A percentile compares a stretch with the other conserved stretches of the same genome.
These are phyloP conservation scores for Platycercus adscitus DNA, from an alignment of 2,113 vertebrate genomes.

Conservation along the genomic window DNA sequence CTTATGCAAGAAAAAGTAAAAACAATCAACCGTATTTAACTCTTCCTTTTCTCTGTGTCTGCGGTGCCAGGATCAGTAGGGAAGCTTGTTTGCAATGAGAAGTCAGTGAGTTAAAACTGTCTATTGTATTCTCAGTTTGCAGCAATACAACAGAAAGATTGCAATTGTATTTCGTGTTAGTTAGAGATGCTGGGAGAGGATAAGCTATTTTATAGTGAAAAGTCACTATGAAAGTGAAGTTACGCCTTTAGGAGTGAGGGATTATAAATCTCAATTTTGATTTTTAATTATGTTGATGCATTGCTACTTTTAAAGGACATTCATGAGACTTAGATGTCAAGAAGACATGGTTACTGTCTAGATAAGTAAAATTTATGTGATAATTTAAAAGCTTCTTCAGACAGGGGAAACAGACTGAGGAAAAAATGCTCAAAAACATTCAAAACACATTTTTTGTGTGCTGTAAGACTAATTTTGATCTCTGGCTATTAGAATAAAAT, in stretches of 20 bases:
- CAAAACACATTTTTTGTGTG: neutral
- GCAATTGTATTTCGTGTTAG: neutral
- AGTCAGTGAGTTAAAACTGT: neutral
- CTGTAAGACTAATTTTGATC: neutral
- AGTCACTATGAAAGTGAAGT: neutral
- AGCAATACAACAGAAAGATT: neutral
- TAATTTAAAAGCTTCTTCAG: constrained; percentile 42
- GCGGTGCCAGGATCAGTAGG: neutral
- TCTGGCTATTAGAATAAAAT: constrained; percentile 7
- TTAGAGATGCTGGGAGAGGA: neutral
- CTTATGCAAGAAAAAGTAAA: neutral
- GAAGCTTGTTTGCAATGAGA: neutral
- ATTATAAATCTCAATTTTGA: constrained; percentile 30
- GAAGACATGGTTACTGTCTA: constrained; percentile 35
- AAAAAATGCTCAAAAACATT: neutral
- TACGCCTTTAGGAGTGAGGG: neutral
- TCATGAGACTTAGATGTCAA: constrained; percentile 28
- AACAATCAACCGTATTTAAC: neutral
- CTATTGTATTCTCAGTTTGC: neutral
- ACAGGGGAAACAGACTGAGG: neutral
- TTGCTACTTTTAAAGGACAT: neutral
- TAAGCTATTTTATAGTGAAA: neutral
- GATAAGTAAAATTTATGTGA: constrained; percentile 49
- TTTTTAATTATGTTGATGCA: constrained; percentile 49
- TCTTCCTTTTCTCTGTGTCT: neutral